Conservation (phyloP, 2,113 vertebrate species). For the Thunnus maccoyii region DNA sequence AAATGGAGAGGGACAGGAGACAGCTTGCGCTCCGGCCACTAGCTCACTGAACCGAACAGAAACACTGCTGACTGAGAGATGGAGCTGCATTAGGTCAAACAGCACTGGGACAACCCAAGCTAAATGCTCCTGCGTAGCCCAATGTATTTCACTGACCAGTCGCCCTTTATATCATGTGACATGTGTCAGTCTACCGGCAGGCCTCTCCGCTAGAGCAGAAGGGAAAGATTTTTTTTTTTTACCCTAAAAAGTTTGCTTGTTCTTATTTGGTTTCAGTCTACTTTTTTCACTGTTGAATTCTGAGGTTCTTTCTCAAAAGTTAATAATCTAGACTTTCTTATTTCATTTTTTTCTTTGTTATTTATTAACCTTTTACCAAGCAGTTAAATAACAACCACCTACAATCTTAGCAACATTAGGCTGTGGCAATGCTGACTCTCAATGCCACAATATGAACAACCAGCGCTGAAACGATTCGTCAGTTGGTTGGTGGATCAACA, state of each 20-base stretch:
- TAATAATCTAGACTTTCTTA: too few species aligned
- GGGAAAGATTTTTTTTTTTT: slow-evolving; percentile 33
- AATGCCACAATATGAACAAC: too few species aligned
- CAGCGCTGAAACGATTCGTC: too few species aligned
- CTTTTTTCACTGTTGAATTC: slow-evolving; percentile 22
- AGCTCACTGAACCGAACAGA: slow-evolving; percentile 75
- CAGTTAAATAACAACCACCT: too few species aligned
- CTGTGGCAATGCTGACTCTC: too few species aligned
- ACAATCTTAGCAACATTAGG: too few species aligned
- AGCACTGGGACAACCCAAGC: slow-evolving; percentile 57
- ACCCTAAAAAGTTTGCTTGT: slow-evolving; percentile 30
- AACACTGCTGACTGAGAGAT: slow-evolving; percentile 71
- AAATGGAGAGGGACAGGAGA: slow-evolving; percentile 80
- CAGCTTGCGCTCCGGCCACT: slow-evolving; percentile 77
- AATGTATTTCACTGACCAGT: slow-evolving; percentile 70
- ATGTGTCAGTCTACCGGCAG: slow-evolving; percentile 48
- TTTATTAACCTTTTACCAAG: too few species aligned
- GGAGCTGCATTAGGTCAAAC: slow-evolving; percentile 74
- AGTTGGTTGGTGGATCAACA: not conserved
- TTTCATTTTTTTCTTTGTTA: too few species aligned
- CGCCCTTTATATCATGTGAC: slow-evolving; percentile 71
- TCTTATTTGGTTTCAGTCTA: slow-evolving; percentile 31
- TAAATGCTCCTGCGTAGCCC: slow-evolving; percentile 59
- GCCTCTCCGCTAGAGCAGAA: slow-evolving; percentile 39
- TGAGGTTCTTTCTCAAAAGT: not conserved